Evolutionary conservation across 2,113 vertebrate genomes (phyloP).

Genomic region (Plectropomus leopardus): DNA sequence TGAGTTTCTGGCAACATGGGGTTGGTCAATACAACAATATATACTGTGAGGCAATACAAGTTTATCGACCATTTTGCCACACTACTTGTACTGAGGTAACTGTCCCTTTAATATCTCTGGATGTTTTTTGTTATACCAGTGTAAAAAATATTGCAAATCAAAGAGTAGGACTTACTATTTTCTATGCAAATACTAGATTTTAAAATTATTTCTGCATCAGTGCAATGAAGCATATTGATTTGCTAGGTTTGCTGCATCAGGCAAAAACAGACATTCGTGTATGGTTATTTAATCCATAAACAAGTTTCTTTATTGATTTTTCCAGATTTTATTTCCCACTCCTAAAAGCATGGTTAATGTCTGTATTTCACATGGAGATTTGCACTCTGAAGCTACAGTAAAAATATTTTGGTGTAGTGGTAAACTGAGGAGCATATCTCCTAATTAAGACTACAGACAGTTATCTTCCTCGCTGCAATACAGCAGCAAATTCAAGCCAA

Average conservation of each 20-base stretch:
- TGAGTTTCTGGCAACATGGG: neutral
- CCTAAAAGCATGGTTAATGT: neutral
- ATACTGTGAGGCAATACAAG: neutral
- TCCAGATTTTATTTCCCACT: neutral
- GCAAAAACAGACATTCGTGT: neutral
- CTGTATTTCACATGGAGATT: neutral
- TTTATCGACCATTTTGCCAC: neutral
- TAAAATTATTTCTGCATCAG: neutral
- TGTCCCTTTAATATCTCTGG: no score
- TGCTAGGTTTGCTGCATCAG: neutral
- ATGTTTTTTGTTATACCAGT: no score
- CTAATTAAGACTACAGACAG: neutral
- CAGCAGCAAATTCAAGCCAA: no score
- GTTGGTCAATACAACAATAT: neutral
- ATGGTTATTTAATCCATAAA: neutral
- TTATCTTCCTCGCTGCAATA: neutral
- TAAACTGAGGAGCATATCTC: neutral
- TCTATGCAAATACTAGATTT: no score
- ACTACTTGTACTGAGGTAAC: neutral
- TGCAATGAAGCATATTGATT: neutral
- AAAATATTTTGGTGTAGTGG: neutral
- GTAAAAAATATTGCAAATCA: no score
- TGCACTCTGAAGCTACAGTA: neutral
- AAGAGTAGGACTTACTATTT: no score
- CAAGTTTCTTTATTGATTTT: no score